Conservation (phyloP, 2,113 vertebrate species). For the Lipophrys pholis region DNA sequence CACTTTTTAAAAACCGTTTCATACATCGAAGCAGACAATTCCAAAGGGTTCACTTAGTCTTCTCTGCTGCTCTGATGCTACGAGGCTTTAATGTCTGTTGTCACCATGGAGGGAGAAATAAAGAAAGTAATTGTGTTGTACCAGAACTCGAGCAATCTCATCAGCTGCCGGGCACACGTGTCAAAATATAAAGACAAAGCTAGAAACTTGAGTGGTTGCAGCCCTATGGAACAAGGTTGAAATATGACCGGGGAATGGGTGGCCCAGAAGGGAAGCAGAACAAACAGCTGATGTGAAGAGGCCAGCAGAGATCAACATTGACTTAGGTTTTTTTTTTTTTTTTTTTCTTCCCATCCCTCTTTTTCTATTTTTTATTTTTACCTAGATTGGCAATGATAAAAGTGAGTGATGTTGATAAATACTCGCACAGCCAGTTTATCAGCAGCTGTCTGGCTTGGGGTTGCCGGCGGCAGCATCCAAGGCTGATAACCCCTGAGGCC, state of each 20-base stretch:
- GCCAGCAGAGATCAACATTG: slow-evolving; percentile 64
- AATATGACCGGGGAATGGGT: slow-evolving; percentile 52
- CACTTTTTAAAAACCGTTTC: too few species aligned
- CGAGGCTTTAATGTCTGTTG: slow-evolving; percentile 49
- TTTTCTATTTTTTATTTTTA: slow-evolving; percentile 62
- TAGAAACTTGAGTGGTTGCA: slow-evolving; percentile 63
- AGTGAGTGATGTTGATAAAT: slow-evolving; percentile 82
- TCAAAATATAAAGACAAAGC: slow-evolving; percentile 72
- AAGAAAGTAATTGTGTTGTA: slow-evolving; percentile 75
- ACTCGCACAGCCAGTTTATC: slow-evolving; percentile 74
- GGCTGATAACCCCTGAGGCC: slow-evolving; percentile 75
- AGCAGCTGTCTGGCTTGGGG: slow-evolving; percentile 75
- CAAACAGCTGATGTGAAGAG: slow-evolving; percentile 64
- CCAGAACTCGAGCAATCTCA: slow-evolving; percentile 69
- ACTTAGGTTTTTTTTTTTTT: slow-evolving; percentile 57
- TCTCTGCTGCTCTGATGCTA: not conserved
- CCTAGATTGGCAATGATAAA: slow-evolving; percentile 76
- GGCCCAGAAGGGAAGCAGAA: slow-evolving; percentile 59
- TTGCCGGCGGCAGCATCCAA: slow-evolving; percentile 67
- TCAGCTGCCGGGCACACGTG: slow-evolving; percentile 71
- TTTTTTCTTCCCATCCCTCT: slow-evolving; percentile 64
- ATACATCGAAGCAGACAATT: not conserved
- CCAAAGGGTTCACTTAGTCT: not conserved
- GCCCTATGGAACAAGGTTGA: slow-evolving; percentile 54
- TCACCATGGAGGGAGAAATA: slow-evolving; percentile 64